Percentiles rank a stretch among this genome's conserved stretches.
Conservation (phyloP, 2,797 vertebrate species). For the Crocodylus rhombifer region DNA sequence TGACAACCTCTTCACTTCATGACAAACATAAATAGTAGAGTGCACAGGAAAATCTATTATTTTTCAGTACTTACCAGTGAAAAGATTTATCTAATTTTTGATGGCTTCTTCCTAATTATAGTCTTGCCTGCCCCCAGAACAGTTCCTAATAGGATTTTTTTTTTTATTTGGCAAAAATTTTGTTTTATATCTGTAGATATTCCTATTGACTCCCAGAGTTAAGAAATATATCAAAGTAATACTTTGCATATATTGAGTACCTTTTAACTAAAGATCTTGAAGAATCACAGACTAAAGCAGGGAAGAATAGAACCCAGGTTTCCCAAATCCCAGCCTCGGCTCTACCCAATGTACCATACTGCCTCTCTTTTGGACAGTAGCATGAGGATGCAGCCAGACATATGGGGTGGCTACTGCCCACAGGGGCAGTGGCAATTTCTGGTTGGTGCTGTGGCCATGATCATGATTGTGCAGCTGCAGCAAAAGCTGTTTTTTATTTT, state of each 20-base stretch:
- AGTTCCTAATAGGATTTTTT: not conserved
- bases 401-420: too few species aligned
- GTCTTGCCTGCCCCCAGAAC: not conserved
- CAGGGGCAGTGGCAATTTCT: too few species aligned
- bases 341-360: not conserved
- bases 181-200: not conserved
- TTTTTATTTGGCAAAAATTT: not conserved
- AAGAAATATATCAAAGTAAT: fast-evolving
- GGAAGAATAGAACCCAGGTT: not conserved
- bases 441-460: too few species aligned
- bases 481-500: too few species aligned
- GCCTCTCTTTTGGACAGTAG: too few species aligned
- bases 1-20: constrained; percentile 40
- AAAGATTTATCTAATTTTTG: constrained; percentile 12
- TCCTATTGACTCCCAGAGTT: not conserved
- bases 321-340: not conserved
- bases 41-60: not conserved
- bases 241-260: not conserved
- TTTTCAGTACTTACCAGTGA: constrained; percentile 19
- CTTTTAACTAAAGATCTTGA: not conserved
- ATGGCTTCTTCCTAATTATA: not conserved
- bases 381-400: too few species aligned
- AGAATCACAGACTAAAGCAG: not conserved
- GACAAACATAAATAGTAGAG: not conserved
- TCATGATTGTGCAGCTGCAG: too few species aligned